Conservation (phyloP, 2,888 invertebrate genomes). For the Drosophila neonasuta region DNA sequence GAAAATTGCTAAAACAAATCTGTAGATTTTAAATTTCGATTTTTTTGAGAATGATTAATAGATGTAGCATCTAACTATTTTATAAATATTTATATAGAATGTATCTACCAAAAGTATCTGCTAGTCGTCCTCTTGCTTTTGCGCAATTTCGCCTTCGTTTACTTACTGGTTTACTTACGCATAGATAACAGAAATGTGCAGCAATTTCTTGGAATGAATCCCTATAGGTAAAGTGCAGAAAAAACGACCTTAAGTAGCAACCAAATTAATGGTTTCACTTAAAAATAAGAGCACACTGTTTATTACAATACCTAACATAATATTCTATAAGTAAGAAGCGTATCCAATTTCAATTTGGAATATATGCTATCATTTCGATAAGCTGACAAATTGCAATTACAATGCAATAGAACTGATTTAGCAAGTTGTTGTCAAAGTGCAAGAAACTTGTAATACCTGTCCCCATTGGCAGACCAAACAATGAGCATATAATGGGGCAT, state of each 20-base stretch:
- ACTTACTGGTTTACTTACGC: slow-evolving; percentile 15
- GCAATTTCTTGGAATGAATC: slow-evolving; percentile 3
- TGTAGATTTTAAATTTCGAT: background rate
- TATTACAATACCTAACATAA: background rate
- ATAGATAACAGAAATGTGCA: slow-evolving; percentile 44
- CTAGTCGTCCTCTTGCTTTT: background rate
- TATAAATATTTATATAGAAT: no score
- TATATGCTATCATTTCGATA: background rate
- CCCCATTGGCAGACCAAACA: slow-evolving; percentile 24
- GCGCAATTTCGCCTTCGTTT: slow-evolving; percentile 6
- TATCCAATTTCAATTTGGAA: background rate
- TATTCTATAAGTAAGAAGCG: background rate
- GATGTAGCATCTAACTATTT: no score
- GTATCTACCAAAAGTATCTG: background rate
- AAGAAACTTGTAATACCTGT: slow-evolving; percentile 31
- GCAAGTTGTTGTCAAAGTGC: background rate
- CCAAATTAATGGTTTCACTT: slow-evolving; percentile 34
- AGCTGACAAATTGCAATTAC: slow-evolving; percentile 14
- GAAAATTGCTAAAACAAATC: no score
- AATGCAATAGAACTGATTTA: background rate
- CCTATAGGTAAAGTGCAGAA: slow-evolving; percentile 4
- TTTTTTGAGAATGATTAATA: background rate
- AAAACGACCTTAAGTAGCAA: background rate
- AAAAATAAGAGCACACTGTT: slow-evolving; percentile 13
- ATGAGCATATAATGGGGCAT: slow-evolving; percentile 39